phyloP scores from a whole-genome alignment of 2,113 vertebrate genomes.

The Macrotis lagotis region DNA sequence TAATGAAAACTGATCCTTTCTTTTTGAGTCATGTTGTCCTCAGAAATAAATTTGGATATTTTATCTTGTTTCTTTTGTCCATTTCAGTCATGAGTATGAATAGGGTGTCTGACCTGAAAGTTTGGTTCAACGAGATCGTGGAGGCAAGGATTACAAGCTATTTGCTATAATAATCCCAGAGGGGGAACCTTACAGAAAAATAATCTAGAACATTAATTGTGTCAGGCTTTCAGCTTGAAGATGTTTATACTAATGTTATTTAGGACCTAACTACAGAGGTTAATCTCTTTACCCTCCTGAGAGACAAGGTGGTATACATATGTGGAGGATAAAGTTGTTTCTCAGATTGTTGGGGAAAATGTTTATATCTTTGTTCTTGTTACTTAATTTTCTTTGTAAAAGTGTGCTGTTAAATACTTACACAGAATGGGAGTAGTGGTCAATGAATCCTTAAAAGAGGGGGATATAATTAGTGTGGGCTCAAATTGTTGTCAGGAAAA shows the following conservation, averaged over 20 bases:
- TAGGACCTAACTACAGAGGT: not conserved
- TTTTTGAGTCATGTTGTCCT: not conserved
- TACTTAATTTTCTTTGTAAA: not conserved
- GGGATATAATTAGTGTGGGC: not conserved
- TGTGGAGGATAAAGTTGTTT: not conserved
- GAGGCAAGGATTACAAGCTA: not conserved
- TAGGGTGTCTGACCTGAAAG: not conserved
- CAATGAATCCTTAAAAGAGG: not conserved
- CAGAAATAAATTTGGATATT: not conserved
- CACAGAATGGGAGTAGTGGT: not conserved
- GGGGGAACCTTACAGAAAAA: not conserved
- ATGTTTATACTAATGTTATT: not conserved
- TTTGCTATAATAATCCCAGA: not conserved
- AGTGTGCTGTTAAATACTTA: not conserved
- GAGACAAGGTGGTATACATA: not conserved
- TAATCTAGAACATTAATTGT: not conserved
- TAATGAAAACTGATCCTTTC: not conserved
- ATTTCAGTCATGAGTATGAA: not conserved
- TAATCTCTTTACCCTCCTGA: not conserved
- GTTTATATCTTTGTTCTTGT: not conserved
- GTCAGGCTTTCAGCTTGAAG: not conserved
- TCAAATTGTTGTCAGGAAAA: not conserved
- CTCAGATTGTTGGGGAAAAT: not conserved
- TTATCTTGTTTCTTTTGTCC: not conserved
- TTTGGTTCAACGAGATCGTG: not conserved